These are phyloP conservation scores for Salvelinus namaycush DNA, from an alignment of 2,113 vertebrate genomes.

Conservation along the genomic window DNA sequence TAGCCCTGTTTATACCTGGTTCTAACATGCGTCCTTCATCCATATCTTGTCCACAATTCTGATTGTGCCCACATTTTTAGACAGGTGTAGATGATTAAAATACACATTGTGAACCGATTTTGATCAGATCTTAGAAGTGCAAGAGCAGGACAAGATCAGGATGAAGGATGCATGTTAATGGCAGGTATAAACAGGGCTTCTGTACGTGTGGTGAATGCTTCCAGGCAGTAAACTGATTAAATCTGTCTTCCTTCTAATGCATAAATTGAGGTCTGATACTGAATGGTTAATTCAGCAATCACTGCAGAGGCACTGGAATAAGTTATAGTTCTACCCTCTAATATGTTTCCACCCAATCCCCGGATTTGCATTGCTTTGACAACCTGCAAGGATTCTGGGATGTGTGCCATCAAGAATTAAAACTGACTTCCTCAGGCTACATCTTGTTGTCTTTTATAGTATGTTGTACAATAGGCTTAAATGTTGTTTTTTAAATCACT, in stretches of 20 bases:
- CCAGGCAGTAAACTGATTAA: background rate
- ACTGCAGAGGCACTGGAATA: conserved; percentile 22
- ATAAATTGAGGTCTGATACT: background rate
- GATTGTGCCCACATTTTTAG: too few relatives aligned
- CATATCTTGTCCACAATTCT: too few relatives aligned
- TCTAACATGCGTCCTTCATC: too few relatives aligned
- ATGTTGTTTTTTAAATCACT: background rate
- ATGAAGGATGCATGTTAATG: too few relatives aligned
- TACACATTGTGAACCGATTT: too few relatives aligned
- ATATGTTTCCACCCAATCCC: conserved; percentile 42
- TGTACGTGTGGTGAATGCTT: background rate
- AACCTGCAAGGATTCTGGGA: conserved; percentile 58
- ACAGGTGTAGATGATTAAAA: too few relatives aligned
- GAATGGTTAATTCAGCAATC: conserved; percentile 20
- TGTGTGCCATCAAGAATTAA: conserved; percentile 56
- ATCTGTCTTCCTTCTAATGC: background rate
- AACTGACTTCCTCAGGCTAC: conserved; percentile 51
- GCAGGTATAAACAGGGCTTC: background rate
- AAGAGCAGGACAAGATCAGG: too few relatives aligned
- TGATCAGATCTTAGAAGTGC: too few relatives aligned
- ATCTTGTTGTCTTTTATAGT: conserved; percentile 55
- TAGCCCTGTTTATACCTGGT: too few relatives aligned
- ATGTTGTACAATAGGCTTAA: conserved; percentile 33
- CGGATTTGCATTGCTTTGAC: conserved; percentile 56
- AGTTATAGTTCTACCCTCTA: conserved; percentile 33